Base-by-base conservation (phyloP, 2,113 vertebrate species). In the Smithornis capensis region DNA sequence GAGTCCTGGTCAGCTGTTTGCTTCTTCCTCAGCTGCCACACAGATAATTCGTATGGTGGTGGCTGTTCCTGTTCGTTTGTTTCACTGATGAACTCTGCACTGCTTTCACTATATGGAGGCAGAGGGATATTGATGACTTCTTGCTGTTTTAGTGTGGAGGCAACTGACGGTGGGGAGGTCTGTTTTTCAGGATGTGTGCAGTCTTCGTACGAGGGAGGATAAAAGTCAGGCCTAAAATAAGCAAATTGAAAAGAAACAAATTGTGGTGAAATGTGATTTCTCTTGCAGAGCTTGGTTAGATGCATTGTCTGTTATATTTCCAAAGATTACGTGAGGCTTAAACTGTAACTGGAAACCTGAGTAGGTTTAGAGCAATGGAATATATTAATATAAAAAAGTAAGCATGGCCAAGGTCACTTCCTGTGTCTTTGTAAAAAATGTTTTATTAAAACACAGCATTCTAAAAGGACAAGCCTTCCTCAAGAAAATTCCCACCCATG, bases 141-240 rank as follows among this genome's bases (percentile, higher is more conserved):
- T 67, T 78, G 70, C 29, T 82, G 73, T 28, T 90, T 90, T 3
- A 95, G 64, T 4, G 60, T 74, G 60, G 55, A 55, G 22, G 70
- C 84, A 75, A 47, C 55, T 18, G 81, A 33, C 24, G 94, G 69
- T 15, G 69, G 8, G 14, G n/a, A 90, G 4, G 52, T 55, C 31
- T 89, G 84, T 69, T 96, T 97, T 89, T 80, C 79, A 8, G 38
- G 70, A 53, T 94, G 85, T 37, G 97, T 95, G 44, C 96, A 98
- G 67, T 98, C 98, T 90, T 98, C 98, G 4, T 99, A 99, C 4
- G 98, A 97, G 8, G 98, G 98, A 42, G 98, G 99, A 75, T 98
- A 98, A 64, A 97, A 97, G 64, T 97, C 95, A 17, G 98, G 97
- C 87, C 99, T 99, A 76, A 97, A 93, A 94, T 67, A 86, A 33